phyloP scores from a whole-genome alignment of 2,888 invertebrate species.

The Spisula solida region DNA sequence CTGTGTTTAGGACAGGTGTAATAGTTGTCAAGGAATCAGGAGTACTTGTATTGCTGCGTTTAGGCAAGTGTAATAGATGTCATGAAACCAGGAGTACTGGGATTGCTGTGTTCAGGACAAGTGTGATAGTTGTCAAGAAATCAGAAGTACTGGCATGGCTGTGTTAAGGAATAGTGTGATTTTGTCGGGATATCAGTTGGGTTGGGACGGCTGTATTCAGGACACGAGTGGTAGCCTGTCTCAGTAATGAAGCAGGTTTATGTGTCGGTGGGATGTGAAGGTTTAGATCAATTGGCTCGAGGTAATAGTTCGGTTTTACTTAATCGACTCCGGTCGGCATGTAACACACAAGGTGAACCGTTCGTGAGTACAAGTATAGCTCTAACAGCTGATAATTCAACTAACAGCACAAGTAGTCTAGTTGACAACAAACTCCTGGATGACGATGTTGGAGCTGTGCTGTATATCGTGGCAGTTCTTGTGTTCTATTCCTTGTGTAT shows the following conservation, averaged over 20 bases:
- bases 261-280: neutral
- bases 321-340: neutral
- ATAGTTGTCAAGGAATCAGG: too few relatives aligned
- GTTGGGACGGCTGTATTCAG: too few relatives aligned
- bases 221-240: neutral
- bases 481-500: constrained; percentile 83
- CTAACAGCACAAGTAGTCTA: neutral
- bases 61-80: too few relatives aligned
- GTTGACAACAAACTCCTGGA: constrained; percentile 42
- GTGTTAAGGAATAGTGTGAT: too few relatives aligned
- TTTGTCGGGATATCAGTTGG: too few relatives aligned
- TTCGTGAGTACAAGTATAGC: neutral
- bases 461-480: constrained; percentile 82
- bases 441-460: constrained; percentile 80
- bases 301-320: neutral
- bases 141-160: too few relatives aligned
- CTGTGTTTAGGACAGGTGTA: too few relatives aligned
- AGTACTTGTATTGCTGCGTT: too few relatives aligned
- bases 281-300: neutral
- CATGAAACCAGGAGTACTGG: too few relatives aligned
- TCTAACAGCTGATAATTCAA: neutral
- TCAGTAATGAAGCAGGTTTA: neutral
- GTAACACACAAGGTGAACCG: neutral
- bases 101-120: too few relatives aligned
- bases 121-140: too few relatives aligned